Percentiles rank a stretch among this genome's conserved stretches.
phyloP scores from a whole-genome alignment of 2,797 vertebrate genomes.

The Mastacembelus armatus region DNA sequence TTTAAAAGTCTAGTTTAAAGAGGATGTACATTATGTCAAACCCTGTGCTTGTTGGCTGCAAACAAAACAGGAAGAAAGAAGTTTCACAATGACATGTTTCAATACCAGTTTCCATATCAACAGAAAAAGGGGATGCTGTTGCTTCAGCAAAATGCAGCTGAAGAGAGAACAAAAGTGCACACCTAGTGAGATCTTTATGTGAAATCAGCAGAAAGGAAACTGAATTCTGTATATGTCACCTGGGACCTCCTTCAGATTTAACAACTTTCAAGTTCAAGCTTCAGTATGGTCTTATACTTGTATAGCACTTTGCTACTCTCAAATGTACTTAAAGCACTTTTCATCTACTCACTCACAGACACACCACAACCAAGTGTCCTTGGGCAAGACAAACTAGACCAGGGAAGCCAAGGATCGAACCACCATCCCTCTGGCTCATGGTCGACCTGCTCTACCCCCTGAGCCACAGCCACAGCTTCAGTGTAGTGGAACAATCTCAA shows the following conservation, averaged over 20 bases:
- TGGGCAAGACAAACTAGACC: too few relatives aligned
- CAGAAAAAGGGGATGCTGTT: slow-evolving; percentile 40
- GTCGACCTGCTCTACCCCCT: too few relatives aligned
- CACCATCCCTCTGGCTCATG: too few relatives aligned
- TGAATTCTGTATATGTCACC: slow-evolving; percentile 28
- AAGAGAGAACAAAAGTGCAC: slow-evolving; percentile 58
- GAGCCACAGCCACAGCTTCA: too few relatives aligned
- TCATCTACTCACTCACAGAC: too few relatives aligned
- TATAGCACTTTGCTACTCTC: too few relatives aligned
- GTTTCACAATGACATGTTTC: slow-evolving; percentile 40
- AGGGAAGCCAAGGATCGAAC: too few relatives aligned
- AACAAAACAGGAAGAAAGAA: slow-evolving; percentile 49
- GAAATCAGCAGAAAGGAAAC: slow-evolving; percentile 24
- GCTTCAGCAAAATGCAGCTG: slow-evolving; percentile 34
- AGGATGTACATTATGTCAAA: slow-evolving; percentile 14
- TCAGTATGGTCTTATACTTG: background rate
- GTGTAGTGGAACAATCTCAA: too few relatives aligned
- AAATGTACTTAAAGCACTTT: too few relatives aligned
- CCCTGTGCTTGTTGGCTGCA: slow-evolving; percentile 1
- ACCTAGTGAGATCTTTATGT: too few relatives aligned
- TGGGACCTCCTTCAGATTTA: slow-evolving; percentile 11
- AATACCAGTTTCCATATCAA: slow-evolving; percentile 31
- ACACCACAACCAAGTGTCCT: too few relatives aligned
- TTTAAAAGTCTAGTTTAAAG: background rate
- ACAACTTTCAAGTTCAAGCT: slow-evolving; percentile 1